phyloP scores from a whole-genome alignment of 2,797 vertebrate genomes.

The Numenius phaeopus region DNA sequence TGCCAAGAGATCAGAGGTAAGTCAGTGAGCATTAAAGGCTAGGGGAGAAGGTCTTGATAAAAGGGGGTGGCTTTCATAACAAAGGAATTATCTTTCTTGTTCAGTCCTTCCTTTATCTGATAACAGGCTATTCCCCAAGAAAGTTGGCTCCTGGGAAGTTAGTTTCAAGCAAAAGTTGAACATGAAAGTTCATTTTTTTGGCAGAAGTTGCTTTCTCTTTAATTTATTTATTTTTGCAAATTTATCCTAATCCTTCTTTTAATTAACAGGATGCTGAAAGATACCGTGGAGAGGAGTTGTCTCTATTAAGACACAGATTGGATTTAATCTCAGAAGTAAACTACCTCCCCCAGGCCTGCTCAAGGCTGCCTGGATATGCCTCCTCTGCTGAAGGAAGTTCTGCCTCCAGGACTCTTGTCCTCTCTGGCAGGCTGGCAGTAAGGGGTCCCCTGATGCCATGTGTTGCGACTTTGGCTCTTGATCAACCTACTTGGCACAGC shows the following conservation, averaged over 20 bases:
- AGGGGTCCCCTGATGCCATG: neutral
- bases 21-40: constrained; percentile 18
- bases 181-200: constrained; percentile 56
- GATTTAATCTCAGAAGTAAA: constrained; percentile 34
- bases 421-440: neutral
- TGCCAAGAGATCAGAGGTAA: constrained; percentile 38
- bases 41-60: constrained; percentile 4
- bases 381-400: neutral
- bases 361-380: neutral
- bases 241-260: neutral
- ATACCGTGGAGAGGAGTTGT: neutral
- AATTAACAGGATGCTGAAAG: constrained; percentile 59
- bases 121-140: constrained; percentile 43
- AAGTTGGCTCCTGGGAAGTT: constrained; percentile 46
- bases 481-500: neutral
- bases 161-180: constrained; percentile 37
- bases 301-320: neutral
- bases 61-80: constrained; percentile 23
- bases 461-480: neutral
- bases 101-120: constrained; percentile 58
- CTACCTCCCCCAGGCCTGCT: neutral
- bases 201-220: constrained; percentile 51
- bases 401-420: neutral
- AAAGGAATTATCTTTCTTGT: constrained; percentile 50
- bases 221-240: constrained; percentile 47